Evolutionary conservation across 53 echinoderm and acorn worm genomes (phyloP).

Genomic region (Glandiceps talaboti): DNA sequence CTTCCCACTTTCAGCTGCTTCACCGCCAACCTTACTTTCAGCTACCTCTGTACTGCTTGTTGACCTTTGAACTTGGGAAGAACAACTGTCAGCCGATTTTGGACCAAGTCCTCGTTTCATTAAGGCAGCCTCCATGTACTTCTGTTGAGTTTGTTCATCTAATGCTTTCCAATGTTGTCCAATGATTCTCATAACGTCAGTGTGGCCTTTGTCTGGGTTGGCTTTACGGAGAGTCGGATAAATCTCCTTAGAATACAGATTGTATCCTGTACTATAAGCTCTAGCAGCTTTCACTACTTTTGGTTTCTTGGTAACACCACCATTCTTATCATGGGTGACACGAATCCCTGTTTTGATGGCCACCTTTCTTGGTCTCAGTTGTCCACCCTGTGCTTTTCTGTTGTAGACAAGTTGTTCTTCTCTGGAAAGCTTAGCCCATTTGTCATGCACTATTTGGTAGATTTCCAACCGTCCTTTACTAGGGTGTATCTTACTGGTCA

Average conservation of each 20-base stretch:
- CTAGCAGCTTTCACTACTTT: neutral
- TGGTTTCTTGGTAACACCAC: neutral
- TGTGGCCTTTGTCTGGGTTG: neutral
- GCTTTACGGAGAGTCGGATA: neutral
- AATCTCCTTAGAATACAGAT: neutral
- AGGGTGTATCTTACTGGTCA: neutral
- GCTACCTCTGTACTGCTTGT: neutral
- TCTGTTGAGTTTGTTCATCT: neutral
- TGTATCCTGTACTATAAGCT: neutral
- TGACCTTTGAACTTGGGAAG: neutral
- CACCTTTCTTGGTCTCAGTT: neutral
- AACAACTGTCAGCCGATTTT: neutral
- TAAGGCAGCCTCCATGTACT: neutral
- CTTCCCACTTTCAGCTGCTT: neutral
- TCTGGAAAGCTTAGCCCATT: neutral
- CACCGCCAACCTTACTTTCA: neutral
- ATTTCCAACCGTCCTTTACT: neutral
- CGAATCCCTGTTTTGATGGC: neutral
- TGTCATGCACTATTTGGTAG: neutral
- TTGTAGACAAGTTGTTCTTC: neutral
- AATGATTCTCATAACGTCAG: neutral
- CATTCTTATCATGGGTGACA: neutral
- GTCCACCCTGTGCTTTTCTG: neutral
- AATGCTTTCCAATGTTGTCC: neutral
- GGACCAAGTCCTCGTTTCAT: neutral